These are phyloP conservation scores for Mactra quadrangularis DNA, from an alignment of 1,140 invertebrate genomes.

Conservation along the genomic window DNA sequence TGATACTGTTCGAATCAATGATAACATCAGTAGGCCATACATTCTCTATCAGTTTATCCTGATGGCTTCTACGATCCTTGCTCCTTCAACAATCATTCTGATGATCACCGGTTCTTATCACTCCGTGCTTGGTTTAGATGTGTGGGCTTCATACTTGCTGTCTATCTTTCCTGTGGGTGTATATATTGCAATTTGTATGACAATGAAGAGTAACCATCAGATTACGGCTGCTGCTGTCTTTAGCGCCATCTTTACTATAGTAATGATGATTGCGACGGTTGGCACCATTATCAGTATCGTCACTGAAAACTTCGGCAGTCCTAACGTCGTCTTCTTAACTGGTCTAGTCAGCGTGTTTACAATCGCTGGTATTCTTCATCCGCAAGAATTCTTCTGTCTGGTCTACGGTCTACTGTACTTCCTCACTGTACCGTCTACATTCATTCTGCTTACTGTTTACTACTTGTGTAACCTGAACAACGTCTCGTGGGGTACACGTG, in stretches of 20 bases:
- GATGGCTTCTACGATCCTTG: constrained; percentile 95
- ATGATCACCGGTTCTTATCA: constrained; percentile 98
- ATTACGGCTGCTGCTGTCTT: constrained; percentile 92
- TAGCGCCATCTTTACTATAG: constrained; percentile 81
- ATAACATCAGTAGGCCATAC: constrained; percentile 87
- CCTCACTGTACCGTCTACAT: constrained; percentile 98
- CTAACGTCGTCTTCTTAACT: constrained; percentile 79
- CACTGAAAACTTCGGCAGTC: constrained; percentile 78
- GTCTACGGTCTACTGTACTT: constrained; percentile 97
- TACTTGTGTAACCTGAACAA: constrained; percentile 99
- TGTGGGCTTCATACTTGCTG: constrained; percentile 80
- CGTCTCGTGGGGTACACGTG: constrained; percentile 99
- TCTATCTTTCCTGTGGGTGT: constrained; percentile 80
- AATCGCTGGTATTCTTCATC: constrained; percentile 98
- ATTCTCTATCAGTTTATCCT: constrained; percentile 86
- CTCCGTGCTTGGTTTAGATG: constrained; percentile 91
- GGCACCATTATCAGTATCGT: constrained; percentile 81
- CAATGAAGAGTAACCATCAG: constrained; percentile 95
- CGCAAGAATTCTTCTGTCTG: constrained; percentile 99
- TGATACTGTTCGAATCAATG: constrained; percentile 86
- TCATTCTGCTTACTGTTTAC: constrained; percentile 97
- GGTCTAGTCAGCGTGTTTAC: constrained; percentile 89
- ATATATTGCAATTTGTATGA: constrained; percentile 95
- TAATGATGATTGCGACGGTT: constrained; percentile 82
- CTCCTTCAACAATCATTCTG: constrained; percentile 96